These are phyloP conservation scores for Xiphophorus maculatus DNA, from an alignment of 2,113 vertebrate species.

Conservation along the genomic window DNA sequence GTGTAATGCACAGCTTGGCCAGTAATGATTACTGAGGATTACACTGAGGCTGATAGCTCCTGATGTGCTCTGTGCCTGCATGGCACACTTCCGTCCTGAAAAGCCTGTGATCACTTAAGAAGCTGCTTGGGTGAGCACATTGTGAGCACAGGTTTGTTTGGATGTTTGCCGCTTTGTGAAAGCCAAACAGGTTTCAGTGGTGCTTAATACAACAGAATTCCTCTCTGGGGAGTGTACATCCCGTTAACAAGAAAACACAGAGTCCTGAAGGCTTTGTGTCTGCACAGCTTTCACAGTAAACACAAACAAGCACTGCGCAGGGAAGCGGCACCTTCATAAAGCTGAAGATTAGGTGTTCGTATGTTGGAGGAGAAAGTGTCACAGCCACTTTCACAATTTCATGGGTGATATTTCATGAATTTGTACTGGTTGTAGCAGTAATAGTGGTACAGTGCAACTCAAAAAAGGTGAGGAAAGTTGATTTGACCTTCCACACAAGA, in stretches of 20 bases:
- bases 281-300: constrained; percentile 21
- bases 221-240: constrained; percentile 51
- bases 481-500: constrained; percentile 34
- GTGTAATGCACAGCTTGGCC: constrained; percentile 45
- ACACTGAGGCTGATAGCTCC: constrained; percentile 51
- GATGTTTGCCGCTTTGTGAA: constrained; percentile 43
- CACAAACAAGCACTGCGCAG: background rate
- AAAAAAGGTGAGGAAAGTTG: constrained; percentile 26
- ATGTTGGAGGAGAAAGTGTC: background rate
- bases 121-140: constrained; percentile 17
- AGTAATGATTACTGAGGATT: constrained; percentile 65
- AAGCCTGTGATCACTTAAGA: constrained; percentile 33
- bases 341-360: background rate
- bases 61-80: constrained; percentile 46
- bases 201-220: constrained; percentile 41
- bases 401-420: background rate
- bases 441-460: constrained; percentile 1
- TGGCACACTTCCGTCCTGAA: constrained; percentile 16
- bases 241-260: constrained; percentile 12
- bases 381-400: constrained; percentile 28
- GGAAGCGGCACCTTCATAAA: constrained; percentile 1
- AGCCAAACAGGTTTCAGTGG: constrained; percentile 49
- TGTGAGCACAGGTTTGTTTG: constrained; percentile 39
- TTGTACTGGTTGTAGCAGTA: background rate
- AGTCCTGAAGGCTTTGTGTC: constrained; percentile 21